A percentile compares a stretch with the other conserved stretches of the same genome.
Evolutionary conservation across 1,140 invertebrate genomes (phyloP).

Genomic region (Lepidotrigona ventralis): DNA sequence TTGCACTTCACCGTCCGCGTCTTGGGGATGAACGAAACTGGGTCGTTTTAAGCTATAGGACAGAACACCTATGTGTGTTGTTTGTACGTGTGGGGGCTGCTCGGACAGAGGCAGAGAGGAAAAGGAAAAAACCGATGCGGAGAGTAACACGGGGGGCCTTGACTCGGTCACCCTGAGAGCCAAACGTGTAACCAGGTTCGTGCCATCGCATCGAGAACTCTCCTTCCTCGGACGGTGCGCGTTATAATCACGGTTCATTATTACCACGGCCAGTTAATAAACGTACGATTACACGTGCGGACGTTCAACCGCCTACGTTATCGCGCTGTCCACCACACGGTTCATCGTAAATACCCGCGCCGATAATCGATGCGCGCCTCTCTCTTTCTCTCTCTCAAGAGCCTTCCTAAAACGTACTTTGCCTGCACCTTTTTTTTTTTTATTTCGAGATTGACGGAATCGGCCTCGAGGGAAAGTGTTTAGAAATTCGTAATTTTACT

Average conservation of each 20-base stretch:
- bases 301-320: not conserved
- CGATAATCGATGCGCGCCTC: constrained; percentile 14
- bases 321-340: not conserved
- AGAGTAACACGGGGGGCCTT: constrained; percentile 56
- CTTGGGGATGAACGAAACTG: constrained; percentile 55
- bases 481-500: too few species aligned
- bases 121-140: not conserved
- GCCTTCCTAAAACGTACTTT: constrained; percentile 41
- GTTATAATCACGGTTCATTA: not conserved
- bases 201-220: constrained; percentile 41
- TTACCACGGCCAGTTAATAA: not conserved
- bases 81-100: too few species aligned
- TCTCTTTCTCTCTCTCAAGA: too few species aligned
- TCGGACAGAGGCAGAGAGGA: not conserved
- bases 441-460: constrained; percentile 41
- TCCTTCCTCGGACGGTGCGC: not conserved
- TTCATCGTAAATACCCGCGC: constrained; percentile 46
- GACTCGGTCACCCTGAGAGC: constrained; percentile 69
- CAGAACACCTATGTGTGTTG: too few species aligned
- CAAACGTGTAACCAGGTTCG: constrained; percentile 47
- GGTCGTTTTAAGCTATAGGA: constrained; percentile 48
- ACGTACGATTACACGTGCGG: not conserved
- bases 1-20: constrained; percentile 28
- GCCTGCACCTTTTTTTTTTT: constrained; percentile 2
- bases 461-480: not conserved